These are phyloP conservation scores for Porites lutea DNA, from an alignment of 64 coral and sea anemone genomes.

Conservation along the genomic window DNA sequence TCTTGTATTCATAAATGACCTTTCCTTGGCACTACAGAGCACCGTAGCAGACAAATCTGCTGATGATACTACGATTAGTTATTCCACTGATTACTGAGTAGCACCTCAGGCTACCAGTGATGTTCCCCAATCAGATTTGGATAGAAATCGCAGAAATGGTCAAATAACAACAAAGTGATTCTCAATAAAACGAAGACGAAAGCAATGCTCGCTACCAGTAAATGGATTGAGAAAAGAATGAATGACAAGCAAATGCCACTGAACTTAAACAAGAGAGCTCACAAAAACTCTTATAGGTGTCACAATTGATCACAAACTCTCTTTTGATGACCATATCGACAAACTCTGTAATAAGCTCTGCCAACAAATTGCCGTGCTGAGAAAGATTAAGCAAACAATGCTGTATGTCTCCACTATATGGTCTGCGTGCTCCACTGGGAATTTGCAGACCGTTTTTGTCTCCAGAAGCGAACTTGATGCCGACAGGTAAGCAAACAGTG, in stretches of 20 bases:
- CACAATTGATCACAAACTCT: too few relatives aligned
- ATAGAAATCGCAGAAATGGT: conserved; percentile 14
- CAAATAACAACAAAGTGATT: conserved; percentile 45
- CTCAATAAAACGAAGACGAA: conserved; percentile 67
- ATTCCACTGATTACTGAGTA: conserved; percentile 1
- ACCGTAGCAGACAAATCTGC: conserved; percentile 39
- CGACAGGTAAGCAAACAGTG: too few relatives aligned
- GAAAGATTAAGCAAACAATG: conserved; percentile 50
- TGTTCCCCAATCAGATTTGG: conserved; percentile 16
- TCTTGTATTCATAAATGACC: conserved; percentile 60
- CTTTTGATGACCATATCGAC: too few relatives aligned
- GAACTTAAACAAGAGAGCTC: too few relatives aligned
- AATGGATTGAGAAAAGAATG: too few relatives aligned
- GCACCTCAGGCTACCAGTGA: neutral
- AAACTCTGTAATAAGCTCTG: too few relatives aligned
- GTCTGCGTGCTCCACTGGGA: conserved; percentile 17
- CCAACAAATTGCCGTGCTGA: neutral
- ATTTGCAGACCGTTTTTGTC: neutral
- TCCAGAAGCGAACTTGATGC: too few relatives aligned
- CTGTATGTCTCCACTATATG: conserved; percentile 6
- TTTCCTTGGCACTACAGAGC: conserved; percentile 20
- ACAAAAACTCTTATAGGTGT: too few relatives aligned
- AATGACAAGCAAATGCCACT: too few relatives aligned
- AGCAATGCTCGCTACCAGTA: neutral
- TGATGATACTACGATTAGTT: conserved; percentile 52